Base-by-base conservation (phyloP, 2,888 invertebrate genomes). In the Ephialtes manifestator region DNA sequence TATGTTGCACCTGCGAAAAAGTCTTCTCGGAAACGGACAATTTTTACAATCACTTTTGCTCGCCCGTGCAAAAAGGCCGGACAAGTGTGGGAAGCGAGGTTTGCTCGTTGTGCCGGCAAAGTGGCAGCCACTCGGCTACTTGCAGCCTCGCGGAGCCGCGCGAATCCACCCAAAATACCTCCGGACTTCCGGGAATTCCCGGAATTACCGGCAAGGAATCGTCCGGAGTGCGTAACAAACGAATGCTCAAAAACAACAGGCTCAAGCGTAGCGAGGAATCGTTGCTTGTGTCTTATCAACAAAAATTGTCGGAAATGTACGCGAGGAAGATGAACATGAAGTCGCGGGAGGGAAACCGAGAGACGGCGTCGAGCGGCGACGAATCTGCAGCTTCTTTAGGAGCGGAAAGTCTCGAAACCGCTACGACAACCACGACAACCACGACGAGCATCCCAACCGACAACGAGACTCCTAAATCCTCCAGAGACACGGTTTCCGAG, bases 1-100 rank as follows among this genome's bases (percentile, higher is more conserved):
- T 97, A 95, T 98, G 98, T 92, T 97, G 97, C 94, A 96, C 95
- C 51, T 98, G 97, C 94, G 97, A 97, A 93, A 96, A 96, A 92
- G 96, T 97, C 51, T 97, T 97, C 93, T 96, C 95, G 87, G 97
- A 97, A 91, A 95, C 96, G 89, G 97, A 97, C 93, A 96, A 97
- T 92, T 97, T 97, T 94, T 96, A 96, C 87, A 96, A 96, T 90
- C 97, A 97, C 92, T 95, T 96, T 91, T 97, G 97, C 90, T 90
- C 91, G 0, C 81, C 88, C 0, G 74, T 81, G n/a, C 87, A 90
- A 7, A 86, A 72, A 43, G 60, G 70, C 24, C 63, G 81, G 0
- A 74, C 18, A 0, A 46, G 24, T 10, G 31, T 58, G 4, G 24
- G 74, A 11, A 84, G 48, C 53, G 92, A 92, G 20, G 88, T 90